Evolutionary conservation across 1,140 invertebrate species (phyloP).

Genomic region (Manduca sexta): DNA sequence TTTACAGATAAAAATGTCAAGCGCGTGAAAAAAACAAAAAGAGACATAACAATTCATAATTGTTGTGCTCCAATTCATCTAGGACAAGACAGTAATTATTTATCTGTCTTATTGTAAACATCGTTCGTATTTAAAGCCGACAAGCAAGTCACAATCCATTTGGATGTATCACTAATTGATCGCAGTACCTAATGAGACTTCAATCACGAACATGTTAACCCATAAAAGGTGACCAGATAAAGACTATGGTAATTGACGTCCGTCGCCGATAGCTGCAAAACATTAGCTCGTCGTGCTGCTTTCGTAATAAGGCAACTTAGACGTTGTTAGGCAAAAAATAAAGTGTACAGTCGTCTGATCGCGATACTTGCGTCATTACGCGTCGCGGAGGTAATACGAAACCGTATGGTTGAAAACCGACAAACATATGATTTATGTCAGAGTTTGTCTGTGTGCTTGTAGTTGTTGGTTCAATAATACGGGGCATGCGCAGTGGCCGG

Average conservation of each 20-base stretch:
- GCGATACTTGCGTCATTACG: slow-evolving; percentile 54
- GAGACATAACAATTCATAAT: no score
- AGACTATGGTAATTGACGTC: slow-evolving; percentile 56
- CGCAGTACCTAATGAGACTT: no score
- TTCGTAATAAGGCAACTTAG: slow-evolving; percentile 11
- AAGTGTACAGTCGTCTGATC: slow-evolving; percentile 15
- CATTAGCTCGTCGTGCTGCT: slow-evolving; percentile 50
- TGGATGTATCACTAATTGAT: no score
- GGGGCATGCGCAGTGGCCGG: slow-evolving; percentile 48
- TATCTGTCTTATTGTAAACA: no score
- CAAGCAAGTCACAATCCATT: no score
- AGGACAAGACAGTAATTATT: no score
- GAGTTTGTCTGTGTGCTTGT: slow-evolving; percentile 29
- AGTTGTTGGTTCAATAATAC: slow-evolving; percentile 52
- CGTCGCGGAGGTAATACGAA: slow-evolving; percentile 56
- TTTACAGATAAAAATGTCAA: no score
- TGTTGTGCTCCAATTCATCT: no score
- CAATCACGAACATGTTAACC: slow-evolving; percentile 5
- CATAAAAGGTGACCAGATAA: slow-evolving; percentile 46
- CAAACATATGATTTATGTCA: slow-evolving; percentile 66
- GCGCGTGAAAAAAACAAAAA: no score
- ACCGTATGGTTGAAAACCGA: slow-evolving; percentile 53
- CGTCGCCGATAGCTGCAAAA: slow-evolving; percentile 37
- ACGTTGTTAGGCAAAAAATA: slow-evolving; percentile 2
- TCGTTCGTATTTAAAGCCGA: no score